Evolutionary conservation across 1,140 invertebrate species (phyloP), one percentile per base, ranked within the genome.

Genomic region (Hylaeus volcanicus): DNA sequence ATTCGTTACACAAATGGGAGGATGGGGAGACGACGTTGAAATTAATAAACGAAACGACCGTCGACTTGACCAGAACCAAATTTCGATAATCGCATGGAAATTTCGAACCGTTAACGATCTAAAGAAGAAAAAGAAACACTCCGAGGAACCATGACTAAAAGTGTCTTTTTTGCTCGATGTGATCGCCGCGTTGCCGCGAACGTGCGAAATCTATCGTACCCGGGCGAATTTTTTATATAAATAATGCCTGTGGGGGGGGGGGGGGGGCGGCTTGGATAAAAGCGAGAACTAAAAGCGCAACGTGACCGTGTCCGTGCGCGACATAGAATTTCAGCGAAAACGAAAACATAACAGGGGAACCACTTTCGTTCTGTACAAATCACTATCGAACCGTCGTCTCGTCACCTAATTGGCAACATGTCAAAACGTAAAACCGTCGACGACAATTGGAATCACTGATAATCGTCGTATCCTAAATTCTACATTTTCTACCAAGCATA

Each of bases 281-380:
- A 65, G 74, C 43, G 56, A 60, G 43, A 53, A 71, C 45, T 37
- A 41, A 15, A 43, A 58, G 51, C 53, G 43, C 37, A 55, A 6
- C 45, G 9, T 55, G 56, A 77, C 66, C 58, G 56, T 63, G 74
- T 3, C 58, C 53, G 64, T 26, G 26, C 26, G 26, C 26, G 26
- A 26, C 26, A 75, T 72, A 68, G 74, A 72, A 72, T 79, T 71
- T 79, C 39, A 53, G 48, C 55, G 14, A 74, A 48, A 26, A 26
- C 26, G 26, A 26, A 61, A 79, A 58, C 61, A 55, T 39, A 72
- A 55, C n/a, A 69, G 11, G 8, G 5, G 26, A 26, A 15, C n/a
- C 41, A 5, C 12, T 15, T 51, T 2, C 3, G 55, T 15, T 51
- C 3, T 1, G 43, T 3, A 43, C 43, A 60, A 77, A 12, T 26